phyloP scores from a whole-genome alignment of 2,113 vertebrate species.

The Galbula dea region DNA sequence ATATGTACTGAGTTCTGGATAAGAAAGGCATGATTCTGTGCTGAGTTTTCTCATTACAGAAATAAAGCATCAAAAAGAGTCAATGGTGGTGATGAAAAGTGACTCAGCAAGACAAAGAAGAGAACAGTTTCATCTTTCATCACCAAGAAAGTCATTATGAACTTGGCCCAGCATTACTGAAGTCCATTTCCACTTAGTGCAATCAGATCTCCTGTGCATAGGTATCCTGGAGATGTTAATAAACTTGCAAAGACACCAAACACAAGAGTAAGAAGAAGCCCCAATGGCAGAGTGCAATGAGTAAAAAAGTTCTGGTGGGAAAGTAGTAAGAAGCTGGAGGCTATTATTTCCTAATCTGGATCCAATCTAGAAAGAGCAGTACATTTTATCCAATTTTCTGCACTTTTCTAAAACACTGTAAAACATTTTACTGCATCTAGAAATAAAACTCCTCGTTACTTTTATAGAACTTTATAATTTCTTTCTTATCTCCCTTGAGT shows the following conservation, averaged over 20 bases:
- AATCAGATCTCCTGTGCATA: not conserved
- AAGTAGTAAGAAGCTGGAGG: not conserved
- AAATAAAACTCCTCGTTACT: not conserved
- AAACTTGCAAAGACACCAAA: not conserved
- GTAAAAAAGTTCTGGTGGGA: not conserved
- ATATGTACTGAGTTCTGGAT: not conserved
- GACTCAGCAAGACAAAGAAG: not conserved
- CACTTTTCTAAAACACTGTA: not conserved
- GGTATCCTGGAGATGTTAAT: not conserved
- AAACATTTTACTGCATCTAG: not conserved
- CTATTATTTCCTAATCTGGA: not conserved
- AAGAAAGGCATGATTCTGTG: not conserved
- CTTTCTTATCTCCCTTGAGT: not conserved
- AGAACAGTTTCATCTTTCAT: not conserved
- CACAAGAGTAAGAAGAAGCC: not conserved
- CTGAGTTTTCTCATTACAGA: not conserved
- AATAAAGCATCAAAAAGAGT: not conserved
- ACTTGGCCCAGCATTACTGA: not conserved
- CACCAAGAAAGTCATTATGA: not conserved
- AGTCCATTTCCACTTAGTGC: not conserved
- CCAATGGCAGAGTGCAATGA: not conserved
- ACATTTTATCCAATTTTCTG: not conserved
- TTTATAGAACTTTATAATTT: not conserved
- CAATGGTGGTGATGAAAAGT: not conserved
- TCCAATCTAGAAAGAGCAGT: not conserved